phyloP scores from a whole-genome alignment of 2,888 invertebrate genomes.

The Aspidapion aeneum region DNA sequence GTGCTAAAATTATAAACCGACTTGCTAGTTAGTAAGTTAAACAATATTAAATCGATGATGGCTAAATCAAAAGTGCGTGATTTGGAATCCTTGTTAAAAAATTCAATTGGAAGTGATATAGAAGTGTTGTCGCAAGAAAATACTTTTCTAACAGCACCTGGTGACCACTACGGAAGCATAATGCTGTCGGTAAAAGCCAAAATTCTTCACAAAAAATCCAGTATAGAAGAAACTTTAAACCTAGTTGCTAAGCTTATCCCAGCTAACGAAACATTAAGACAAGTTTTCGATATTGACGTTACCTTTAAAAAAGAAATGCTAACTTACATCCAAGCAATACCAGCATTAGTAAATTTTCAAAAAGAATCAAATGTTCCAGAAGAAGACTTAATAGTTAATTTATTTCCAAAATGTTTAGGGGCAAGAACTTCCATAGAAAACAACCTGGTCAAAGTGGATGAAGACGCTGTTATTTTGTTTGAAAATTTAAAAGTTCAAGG shows the following conservation, averaged over 20 bases:
- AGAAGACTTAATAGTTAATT: constrained; percentile 41
- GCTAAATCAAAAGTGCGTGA: constrained; percentile 37
- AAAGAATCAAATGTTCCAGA: constrained; percentile 47
- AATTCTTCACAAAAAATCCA: constrained; percentile 32
- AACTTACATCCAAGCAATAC: constrained; percentile 51
- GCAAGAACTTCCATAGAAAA: constrained; percentile 48
- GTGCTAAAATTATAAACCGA: no score
- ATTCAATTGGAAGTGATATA: constrained; percentile 40
- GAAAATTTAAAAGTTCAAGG: constrained; percentile 54
- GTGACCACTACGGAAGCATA: constrained; percentile 61
- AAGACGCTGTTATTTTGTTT: constrained; percentile 55
- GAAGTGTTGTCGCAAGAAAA: constrained; percentile 11
- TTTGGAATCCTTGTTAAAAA: constrained; percentile 35
- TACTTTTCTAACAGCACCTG: constrained; percentile 44
- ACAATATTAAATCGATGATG: no score
- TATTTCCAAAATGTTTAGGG: constrained; percentile 54
- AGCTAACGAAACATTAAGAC: constrained; percentile 50
- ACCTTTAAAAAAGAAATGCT: constrained; percentile 57
- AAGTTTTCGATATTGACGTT: constrained; percentile 52
- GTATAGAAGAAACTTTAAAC: constrained; percentile 40
- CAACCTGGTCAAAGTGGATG: constrained; percentile 47
- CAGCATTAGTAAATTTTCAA: constrained; percentile 50
- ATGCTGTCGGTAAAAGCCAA: constrained; percentile 48
- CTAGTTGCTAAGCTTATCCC: constrained; percentile 58
- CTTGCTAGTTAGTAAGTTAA: no score